These are phyloP conservation scores for Heliothis subflexa DNA, from an alignment of 1,140 invertebrate genomes.

Conservation along the genomic window DNA sequence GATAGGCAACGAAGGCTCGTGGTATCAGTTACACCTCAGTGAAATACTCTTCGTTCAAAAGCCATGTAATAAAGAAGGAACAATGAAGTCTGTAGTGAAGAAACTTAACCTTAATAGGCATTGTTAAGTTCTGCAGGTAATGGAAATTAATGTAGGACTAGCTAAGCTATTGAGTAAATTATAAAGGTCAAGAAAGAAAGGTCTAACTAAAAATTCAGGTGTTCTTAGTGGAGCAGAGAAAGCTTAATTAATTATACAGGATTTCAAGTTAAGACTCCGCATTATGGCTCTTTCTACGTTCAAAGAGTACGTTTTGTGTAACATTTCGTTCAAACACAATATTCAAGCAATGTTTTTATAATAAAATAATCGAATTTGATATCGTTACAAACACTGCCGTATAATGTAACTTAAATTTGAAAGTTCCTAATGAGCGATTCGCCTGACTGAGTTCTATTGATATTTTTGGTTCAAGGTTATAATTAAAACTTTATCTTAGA, in stretches of 20 bases:
- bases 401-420: neutral
- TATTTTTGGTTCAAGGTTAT: conserved; percentile 31
- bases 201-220: neutral
- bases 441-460: conserved; percentile 19
- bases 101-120: neutral
- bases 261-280: no score
- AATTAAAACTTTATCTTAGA: conserved; percentile 37
- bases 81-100: neutral
- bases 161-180: neutral
- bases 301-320: no score
- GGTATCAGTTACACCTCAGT: conserved; percentile 28
- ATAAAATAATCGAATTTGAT: neutral
- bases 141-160: neutral
- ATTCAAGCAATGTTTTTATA: neutral
- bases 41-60: neutral
- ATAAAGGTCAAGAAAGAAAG: neutral
- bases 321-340: no score
- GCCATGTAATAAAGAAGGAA: neutral
- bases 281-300: no score
- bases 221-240: neutral
- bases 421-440: conserved; percentile 29
- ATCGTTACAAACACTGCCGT: neutral
- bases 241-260: neutral
- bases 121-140: neutral
- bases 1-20: conserved; percentile 6